Base-by-base conservation (phyloP, 2,113 vertebrate genomes). In the Pangasianodon gigas region DNA sequence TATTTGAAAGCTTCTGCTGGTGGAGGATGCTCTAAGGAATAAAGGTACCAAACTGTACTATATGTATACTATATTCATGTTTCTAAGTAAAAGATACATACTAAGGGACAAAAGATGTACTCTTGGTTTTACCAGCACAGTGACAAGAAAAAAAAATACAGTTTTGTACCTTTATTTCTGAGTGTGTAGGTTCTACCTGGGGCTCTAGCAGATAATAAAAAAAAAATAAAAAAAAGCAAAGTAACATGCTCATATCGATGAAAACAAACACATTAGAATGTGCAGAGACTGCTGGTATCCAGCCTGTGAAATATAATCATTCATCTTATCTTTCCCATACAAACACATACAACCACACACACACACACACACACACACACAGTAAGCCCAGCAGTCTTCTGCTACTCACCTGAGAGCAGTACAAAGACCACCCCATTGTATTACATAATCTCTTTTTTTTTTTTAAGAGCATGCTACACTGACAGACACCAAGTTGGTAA, bases 401-500 rank as follows among this genome's bases (percentile, higher is more conserved):
- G 67, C 4, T 44, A 65, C 58, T 65, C 56, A 62, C 56, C 83
- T 84, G 83, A 62, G 21, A 65, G 21, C 44, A 32, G 19, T 44
- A 37, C 6, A 51, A 51, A 69, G 10, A 48, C 46, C 14, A 67
- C 26, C 6, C 56, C n/a, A 18, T 6, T 44, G 11, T 26, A 41
- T 79, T 46, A 87, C 18, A 16, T 6, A 56, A 46, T 60, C 26
- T n/a, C 51, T 60, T 21, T 9, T 44, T 44, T 3, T 41, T 77
- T 24, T 87, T 44, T 24, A n/a, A 91, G 60, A 87, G 51, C 60
- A 89, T 46, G 65, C 81, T 52, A 71, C 54, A 69, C 77, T 84
- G 65, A 88, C 75, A 71, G 58, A 32, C 41, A 37, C 41, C 52
- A 62, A 90, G 51, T 62, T 84, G 44, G 13, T 16, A 89, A 29